Evolutionary conservation across 2,888 invertebrate species (phyloP), one percentile per base, ranked within the genome.

Genomic region (Ormyrus nitidulus): DNA sequence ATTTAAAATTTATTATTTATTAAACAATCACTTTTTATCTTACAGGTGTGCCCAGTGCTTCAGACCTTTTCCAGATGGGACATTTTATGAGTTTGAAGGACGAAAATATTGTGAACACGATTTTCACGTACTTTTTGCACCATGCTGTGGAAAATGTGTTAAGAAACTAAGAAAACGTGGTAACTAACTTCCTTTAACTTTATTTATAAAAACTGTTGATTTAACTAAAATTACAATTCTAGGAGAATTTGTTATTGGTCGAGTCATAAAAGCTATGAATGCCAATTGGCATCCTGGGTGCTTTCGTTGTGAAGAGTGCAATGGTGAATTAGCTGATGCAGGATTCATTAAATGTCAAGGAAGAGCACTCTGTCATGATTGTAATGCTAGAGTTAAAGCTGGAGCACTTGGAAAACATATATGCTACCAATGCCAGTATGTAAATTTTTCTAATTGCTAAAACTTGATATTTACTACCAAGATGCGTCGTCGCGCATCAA

Each of bases 251-350:
- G 97, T 99, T 81, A 98, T 99, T 89, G 99, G 99, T 0, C 95
- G 99, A 79, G 99, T 99, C 65, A 99, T 99, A 89, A 99, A 99
- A 91, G 99, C 99, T 0, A 99, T 99, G 98, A 98, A 99, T 88
- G 94, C 97, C 53, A 98, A 97, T 91, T 99, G 99, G 99, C 99
- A 99, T 92, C 99, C 99, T 2, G 94, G 95, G 81, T 99, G 99
- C 91, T 99, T 99, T 93, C 94, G 96, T 44, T 99, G 99, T 89
- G 97, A 99, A 89, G 94, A 97, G 91, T 99, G 99, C 91, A 93
- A 93, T 85, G 94, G 95, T 81, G 97, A 97, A 90, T 92, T 99
- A 84, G 98, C 99, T 0, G 99, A 99, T 91, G 94, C 96, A 70
- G 99, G 99, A 11, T 99, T 99, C 91, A 98, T 99, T 86, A 97